Percentiles rank a stretch among this genome's conserved stretches.
These are phyloP conservation scores for Pogonomyrmex californicus DNA, from an alignment of 1,140 invertebrate genomes.

Conservation along the genomic window DNA sequence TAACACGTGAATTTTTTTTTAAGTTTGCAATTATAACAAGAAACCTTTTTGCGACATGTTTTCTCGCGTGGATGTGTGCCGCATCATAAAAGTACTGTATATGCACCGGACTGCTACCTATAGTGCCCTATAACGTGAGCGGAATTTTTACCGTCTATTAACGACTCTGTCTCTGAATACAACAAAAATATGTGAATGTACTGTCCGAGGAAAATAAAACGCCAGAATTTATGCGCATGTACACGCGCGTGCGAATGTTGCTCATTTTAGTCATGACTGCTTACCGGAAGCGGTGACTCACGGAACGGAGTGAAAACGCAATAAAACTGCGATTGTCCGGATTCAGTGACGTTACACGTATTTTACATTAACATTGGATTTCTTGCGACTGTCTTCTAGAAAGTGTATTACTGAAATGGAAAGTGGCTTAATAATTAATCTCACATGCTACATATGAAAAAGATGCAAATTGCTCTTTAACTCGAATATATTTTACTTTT, in stretches of 20 bases:
- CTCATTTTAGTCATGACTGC: slow-evolving; percentile 31
- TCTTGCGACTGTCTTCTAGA: slow-evolving; percentile 40
- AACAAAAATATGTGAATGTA: slow-evolving; percentile 36
- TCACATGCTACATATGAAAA: slow-evolving; percentile 13
- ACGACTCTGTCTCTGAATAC: slow-evolving; percentile 11
- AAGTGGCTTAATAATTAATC: slow-evolving; percentile 63
- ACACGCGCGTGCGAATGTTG: slow-evolving; percentile 26
- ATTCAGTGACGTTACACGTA: slow-evolving; percentile 40
- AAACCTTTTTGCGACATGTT: not conserved
- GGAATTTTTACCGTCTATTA: slow-evolving; percentile 46
- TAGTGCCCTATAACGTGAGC: not conserved
- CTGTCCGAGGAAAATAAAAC: slow-evolving; percentile 39
- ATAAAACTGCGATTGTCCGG: slow-evolving; percentile 45
- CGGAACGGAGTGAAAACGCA: slow-evolving; percentile 59
- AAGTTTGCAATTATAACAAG: not conserved
- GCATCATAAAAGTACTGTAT: slow-evolving; percentile 1
- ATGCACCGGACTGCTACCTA: not conserved
- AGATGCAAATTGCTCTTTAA: not conserved
- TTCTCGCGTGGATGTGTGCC: not conserved
- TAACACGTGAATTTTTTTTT: not conserved
- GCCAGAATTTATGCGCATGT: slow-evolving; percentile 8
- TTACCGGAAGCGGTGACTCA: slow-evolving; percentile 44
- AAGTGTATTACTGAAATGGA: slow-evolving; percentile 67
- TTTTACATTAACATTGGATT: slow-evolving; percentile 11
- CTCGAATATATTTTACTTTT: not conserved